Evolutionary conservation across 1,140 invertebrate genomes (phyloP), one percentile per base, ranked within the genome.

Genomic region (Zaprionus inermis): DNA sequence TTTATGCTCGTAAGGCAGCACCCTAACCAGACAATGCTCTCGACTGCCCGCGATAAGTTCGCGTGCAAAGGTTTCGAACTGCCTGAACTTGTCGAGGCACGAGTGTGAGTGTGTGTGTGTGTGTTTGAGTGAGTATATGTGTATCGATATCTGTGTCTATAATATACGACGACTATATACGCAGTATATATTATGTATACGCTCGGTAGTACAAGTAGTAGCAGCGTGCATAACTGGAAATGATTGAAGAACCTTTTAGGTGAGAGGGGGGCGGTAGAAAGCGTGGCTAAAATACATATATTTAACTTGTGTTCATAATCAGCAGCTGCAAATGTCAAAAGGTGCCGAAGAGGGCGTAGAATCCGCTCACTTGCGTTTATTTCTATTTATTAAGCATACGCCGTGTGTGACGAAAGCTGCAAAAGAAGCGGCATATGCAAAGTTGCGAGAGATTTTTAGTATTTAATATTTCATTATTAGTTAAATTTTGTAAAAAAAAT

Each of bases 11-110:
- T n/a, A n/a, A n/a, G n/a, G n/a, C n/a, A n/a, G n/a, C 82, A 84
- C 75, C 64, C 78, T 66, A 84, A 81, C 73, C 70, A 74, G 73
- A 73, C 69, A 70, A 59, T 71, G 36, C 38, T 63, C 28, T 63
- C 59, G 32, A 65, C 44, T 34, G 49, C 44, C 46, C 59, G 44
- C 22, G 24, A 28, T 3, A 28, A 28, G 83, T 86, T 86, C 76
- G 83, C 76, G 83, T 75, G 76, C 83, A 88, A 86, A 86, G 83
- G 83, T 86, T 79, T 68, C 88, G 83, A 86, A 86, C 83, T 66
- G 64, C 84, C 77, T 86, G 83, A 86, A 86, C 83, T 80, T 80
- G 78, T 44, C 54, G 77, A 67, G 57, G 70, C 68, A 76, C 46
- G 11, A 41, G 51, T 16, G 14, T 52, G 32, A 69, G 55, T 64